Base-by-base conservation (phyloP, 2,113 vertebrate genomes). In the Chlorodrepanis virens region DNA sequence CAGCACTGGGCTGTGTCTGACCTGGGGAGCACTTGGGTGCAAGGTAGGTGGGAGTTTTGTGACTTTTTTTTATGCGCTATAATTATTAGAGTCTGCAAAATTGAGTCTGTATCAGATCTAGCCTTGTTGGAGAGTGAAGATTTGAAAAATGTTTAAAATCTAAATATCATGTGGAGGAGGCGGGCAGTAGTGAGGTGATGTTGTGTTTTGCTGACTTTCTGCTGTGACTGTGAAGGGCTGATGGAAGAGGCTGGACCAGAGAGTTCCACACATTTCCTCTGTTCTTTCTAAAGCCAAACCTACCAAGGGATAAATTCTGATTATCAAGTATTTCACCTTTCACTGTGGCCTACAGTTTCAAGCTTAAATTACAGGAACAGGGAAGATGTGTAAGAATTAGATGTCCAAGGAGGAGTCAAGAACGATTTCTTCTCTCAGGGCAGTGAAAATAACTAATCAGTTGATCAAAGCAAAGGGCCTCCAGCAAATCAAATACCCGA, bases 1-100 rank as follows among this genome's bases (percentile, higher is more conserved):
- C 0, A 17, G 14, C 3, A 2, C 1, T 0, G 3, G 4, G 7
- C 1, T 50, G 5, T 31, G 22, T 4, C 3, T 52, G 65, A 1
- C 1, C 11, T 52, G 44, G 7, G n/a, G 31, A 44, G 6, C 0
- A 0, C 20, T 9, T 35, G 21, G 37, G 0, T 7, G 3, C 0
- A 7, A 4, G 29, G 35, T 22, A 44, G 20, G 35, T 0, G 6
- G 29, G 13, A 27, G 2, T 20, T 85, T 56, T 47, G 5, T 37
- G 29, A 4, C 0, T 31, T 8, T 10, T 10, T 45, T 77, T 74
- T 1, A 2, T 20, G 5, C 16, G 1, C 3, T 2, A 0, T 1
- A 1, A 0, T 14, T 63, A 7, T 10, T 49, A 20, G 67, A 21
- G 19, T 2, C 1, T 47, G 5, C 20, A 7, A n/a, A 20, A 2